phyloP scores from a whole-genome alignment of 2,797 vertebrate species.

The Rhynchotus rufescens region DNA sequence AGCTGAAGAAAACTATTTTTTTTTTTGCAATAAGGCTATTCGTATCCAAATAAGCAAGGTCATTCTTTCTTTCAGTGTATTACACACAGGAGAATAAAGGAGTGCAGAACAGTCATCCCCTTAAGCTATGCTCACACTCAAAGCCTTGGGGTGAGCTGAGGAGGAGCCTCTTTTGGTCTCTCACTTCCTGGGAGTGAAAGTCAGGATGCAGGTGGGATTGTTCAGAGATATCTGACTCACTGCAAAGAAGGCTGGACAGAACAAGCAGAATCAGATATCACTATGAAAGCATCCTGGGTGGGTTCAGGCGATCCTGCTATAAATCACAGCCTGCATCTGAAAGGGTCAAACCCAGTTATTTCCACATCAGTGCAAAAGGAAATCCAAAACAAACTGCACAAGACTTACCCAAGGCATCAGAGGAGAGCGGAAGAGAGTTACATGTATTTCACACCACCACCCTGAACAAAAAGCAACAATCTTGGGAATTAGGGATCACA shows the following conservation, averaged over 20 bases:
- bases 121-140: background rate
- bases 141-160: background rate
- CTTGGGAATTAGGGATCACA: fast-evolving
- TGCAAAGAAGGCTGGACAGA: background rate
- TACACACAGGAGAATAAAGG: background rate
- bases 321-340: background rate
- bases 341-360: constrained; percentile 22
- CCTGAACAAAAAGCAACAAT: background rate
- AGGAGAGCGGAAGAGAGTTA: background rate
- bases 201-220: constrained; percentile 11
- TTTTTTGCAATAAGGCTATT: background rate
- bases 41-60: background rate
- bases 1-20: background rate
- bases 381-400: background rate
- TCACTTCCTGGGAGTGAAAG: constrained; percentile 41
- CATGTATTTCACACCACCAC: background rate
- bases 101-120: background rate
- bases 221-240: constrained; percentile 55
- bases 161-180: background rate
- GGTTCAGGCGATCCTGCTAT: constrained; percentile 17
- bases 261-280: constrained; percentile 36
- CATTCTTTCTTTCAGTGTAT: background rate
- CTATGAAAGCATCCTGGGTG: background rate
- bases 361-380: background rate
- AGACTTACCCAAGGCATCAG: background rate